These are phyloP conservation scores for Lobophora halterata DNA, from an alignment of 2,888 invertebrate genomes.

Conservation along the genomic window DNA sequence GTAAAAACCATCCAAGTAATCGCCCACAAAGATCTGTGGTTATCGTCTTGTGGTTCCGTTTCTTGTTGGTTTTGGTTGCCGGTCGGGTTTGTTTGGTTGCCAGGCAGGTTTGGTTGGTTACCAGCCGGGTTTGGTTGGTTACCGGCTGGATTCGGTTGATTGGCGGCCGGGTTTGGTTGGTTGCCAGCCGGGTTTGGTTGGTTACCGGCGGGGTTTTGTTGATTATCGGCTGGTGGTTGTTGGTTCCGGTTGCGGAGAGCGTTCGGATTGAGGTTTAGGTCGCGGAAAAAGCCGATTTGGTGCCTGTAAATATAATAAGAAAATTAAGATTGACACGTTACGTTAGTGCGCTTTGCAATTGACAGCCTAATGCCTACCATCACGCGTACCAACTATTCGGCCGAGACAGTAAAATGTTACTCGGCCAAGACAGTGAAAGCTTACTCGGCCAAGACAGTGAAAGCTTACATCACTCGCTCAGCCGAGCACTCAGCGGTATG, in stretches of 20 bases:
- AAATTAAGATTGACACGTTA: no score
- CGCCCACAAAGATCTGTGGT: slow-evolving; percentile 80
- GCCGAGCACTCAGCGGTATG: no score
- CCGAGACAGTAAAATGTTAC: no score
- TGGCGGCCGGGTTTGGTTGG: slow-evolving; percentile 31
- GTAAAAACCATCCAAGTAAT: slow-evolving; percentile 94
- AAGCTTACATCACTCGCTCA: no score
- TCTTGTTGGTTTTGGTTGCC: slow-evolving; percentile 42
- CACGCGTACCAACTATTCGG: no score
- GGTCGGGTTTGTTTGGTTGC: slow-evolving; percentile 42
- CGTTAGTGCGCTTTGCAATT: no score
- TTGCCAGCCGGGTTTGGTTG: slow-evolving; percentile 25
- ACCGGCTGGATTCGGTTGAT: slow-evolving; percentile 6
- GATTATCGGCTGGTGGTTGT: slow-evolving; percentile 22
- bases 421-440: no score
- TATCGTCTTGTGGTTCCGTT: slow-evolving; percentile 25
- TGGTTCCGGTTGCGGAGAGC: slow-evolving; percentile 17
- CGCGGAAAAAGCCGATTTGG: slow-evolving; percentile 88
- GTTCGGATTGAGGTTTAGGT: slow-evolving; percentile 64
- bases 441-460: no score
- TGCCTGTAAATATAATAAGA: slow-evolving; percentile 69
- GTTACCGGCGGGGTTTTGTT: slow-evolving; percentile 18
- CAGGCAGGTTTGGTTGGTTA: not conserved
- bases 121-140: not conserved
- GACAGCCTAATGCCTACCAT: no score